Evolutionary conservation across 2,797 vertebrate species (phyloP), one percentile per base, ranked within the genome.

Genomic region (Lycodopsis pacificus): DNA sequence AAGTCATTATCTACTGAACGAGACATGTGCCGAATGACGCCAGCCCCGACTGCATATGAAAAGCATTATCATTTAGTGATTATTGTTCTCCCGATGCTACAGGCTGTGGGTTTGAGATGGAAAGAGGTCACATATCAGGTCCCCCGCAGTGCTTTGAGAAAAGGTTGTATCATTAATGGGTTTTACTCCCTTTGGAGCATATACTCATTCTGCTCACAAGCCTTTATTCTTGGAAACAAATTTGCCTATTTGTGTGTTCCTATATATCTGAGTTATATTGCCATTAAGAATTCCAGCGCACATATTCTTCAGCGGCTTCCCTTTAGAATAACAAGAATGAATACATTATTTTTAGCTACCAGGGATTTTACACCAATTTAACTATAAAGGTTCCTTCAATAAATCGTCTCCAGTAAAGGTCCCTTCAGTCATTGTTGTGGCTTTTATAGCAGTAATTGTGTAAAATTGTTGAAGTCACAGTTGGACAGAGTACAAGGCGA

Each of bases 1-100:
- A 91, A 93, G 90, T 91, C 79, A 91, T 91, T 91, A 88, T 81
- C 77, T 81, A 38, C 82, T 79, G 77, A 92, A 86, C 73, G 83
- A 90, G 81, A 86, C 65, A 25, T 59, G 74, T 65, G 75, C 57
- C 2, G 25, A 85, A 84, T 76, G 77, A 81, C 76, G 80, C 68
- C 76, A 79, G 76, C 66, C 36, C 36, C 66, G 75, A 53, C 86
- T 79, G 88, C 85, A 89, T 86, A 75, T 90, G 87, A 80, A 79
- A 77, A 36, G 64, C 68, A 91, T 93, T 87, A 81, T 73, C 38
- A 42, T 76, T 88, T 87, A 75, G 83, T 78, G 69, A 77, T 87
- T 65, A 68, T 56, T 54, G 72, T 75, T 76, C 63, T 84, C 65
- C 78, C 76, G 54, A 49, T 46, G 34, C 77, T 77, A 25, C 25